A percentile compares a stretch with the other conserved stretches of the same genome.
Evolutionary conservation across 2,888 invertebrate genomes (phyloP).

Genomic region (Anagyrus pseudococci): DNA sequence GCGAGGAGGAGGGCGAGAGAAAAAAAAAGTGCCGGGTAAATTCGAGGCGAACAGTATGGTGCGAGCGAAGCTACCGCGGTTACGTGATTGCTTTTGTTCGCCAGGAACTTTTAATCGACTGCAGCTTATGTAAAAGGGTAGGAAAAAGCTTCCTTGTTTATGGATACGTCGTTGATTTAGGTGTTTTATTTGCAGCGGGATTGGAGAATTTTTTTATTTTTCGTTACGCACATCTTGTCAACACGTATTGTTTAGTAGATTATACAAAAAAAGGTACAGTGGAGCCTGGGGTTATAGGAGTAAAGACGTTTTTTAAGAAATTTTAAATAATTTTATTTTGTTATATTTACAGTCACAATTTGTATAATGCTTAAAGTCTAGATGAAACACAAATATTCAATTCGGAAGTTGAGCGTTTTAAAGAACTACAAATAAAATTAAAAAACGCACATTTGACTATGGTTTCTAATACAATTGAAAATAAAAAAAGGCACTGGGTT

Average conservation of each 20-base stretch:
- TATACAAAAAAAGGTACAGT: neutral
- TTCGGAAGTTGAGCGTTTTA: slow-evolving; percentile 21
- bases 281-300: too few species aligned
- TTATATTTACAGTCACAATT: slow-evolving; percentile 17
- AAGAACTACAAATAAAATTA: slow-evolving; percentile 28
- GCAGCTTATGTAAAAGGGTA: too few species aligned
- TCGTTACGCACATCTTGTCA: neutral
- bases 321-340: slow-evolving; percentile 23
- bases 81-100: too few species aligned
- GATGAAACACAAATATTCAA: slow-evolving; percentile 3
- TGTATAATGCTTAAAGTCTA: slow-evolving; percentile 3
- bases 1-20: too few species aligned
- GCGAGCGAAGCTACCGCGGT: too few species aligned
- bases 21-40: too few species aligned
- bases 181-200: neutral
- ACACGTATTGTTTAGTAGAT: neutral
- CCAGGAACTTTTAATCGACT: too few species aligned
- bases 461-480: slow-evolving; percentile 8
- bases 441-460: slow-evolving; percentile 10
- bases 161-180: too few species aligned
- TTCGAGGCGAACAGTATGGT: too few species aligned
- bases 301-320: slow-evolving; percentile 3
- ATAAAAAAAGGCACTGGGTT: slow-evolving; percentile 27
- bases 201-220: neutral
- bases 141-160: too few species aligned